A percentile compares a stretch with the other conserved stretches of the same genome.
phyloP scores from a whole-genome alignment of 2,888 invertebrate species.

The Hemistola chrysoprasaria region DNA sequence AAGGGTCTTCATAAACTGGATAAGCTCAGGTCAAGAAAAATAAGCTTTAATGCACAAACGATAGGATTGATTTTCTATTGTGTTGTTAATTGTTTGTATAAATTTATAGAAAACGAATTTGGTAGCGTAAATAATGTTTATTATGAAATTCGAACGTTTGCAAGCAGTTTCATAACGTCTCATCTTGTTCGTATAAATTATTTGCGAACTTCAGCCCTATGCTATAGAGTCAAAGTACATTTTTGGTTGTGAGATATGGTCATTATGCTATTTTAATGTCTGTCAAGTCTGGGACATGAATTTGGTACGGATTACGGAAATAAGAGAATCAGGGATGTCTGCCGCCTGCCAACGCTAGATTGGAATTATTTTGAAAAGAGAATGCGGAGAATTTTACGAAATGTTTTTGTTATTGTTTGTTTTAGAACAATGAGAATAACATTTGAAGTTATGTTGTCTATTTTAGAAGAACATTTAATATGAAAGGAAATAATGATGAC shows the following conservation, averaged over 20 bases:
- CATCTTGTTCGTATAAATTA: no score
- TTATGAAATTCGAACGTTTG: slow-evolving; percentile 26
- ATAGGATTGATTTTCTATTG: slow-evolving; percentile 6
- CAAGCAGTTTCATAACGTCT: slow-evolving; percentile 2
- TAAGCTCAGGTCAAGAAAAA: slow-evolving; percentile 6
- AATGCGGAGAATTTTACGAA: slow-evolving; percentile 23
- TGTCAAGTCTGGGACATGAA: slow-evolving; percentile 12
- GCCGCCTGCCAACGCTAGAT: slow-evolving; percentile 18
- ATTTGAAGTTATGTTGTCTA: no score
- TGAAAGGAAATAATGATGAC: no score
- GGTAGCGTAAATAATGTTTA: slow-evolving; percentile 26
- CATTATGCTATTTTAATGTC: slow-evolving; percentile 23
- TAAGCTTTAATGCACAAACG: slow-evolving; percentile 14
- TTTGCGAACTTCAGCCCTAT: no score
- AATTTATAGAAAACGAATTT: slow-evolving; percentile 17
- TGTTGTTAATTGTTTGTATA: slow-evolving; percentile 10
- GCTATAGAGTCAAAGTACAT: slow-evolving; percentile 6
- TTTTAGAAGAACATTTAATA: no score
- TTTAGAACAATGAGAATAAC: no score
- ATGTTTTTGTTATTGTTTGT: slow-evolving; percentile 18
- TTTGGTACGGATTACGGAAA: slow-evolving; percentile 27
- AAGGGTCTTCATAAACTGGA: slow-evolving; percentile 11
- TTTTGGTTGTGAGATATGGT: slow-evolving; percentile 2
- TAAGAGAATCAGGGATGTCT: slow-evolving; percentile 11
- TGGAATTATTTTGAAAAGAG: slow-evolving; percentile 26